Percentiles rank a stretch among this genome's conserved stretches.
These are phyloP conservation scores for Pavo muticus DNA, from an alignment of 2,113 vertebrate species.

Conservation along the genomic window DNA sequence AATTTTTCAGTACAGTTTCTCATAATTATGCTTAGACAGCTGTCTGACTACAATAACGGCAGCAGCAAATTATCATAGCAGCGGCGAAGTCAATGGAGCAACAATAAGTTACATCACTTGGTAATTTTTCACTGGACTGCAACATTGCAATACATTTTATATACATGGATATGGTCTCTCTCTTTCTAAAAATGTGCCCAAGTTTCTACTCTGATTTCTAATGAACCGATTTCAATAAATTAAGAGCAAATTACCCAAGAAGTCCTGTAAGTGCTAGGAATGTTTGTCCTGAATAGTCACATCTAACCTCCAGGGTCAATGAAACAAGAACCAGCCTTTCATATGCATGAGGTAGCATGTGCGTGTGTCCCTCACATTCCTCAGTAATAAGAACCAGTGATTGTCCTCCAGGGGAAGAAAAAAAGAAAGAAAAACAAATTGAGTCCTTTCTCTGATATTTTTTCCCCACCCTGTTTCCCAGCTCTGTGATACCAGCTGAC, in stretches of 20 bases:
- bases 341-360: constrained; percentile 52
- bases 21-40: background rate
- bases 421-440: background rate
- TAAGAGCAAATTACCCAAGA: background rate
- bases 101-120: background rate
- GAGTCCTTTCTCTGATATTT: background rate
- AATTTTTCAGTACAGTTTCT: background rate
- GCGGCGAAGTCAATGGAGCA: background rate
- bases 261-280: background rate
- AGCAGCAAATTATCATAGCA: background rate
- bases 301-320: constrained; percentile 41
- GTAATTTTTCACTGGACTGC: background rate
- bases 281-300: constrained; percentile 28
- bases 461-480: background rate
- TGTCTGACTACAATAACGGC: background rate
- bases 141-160: background rate
- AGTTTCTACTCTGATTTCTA: background rate
- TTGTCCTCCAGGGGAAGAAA: background rate
- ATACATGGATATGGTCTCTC: background rate
- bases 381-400: constrained; percentile 71
- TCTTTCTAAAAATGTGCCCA: background rate
- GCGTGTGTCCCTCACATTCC: constrained; percentile 63
- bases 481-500: background rate
- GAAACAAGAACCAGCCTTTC: constrained; percentile 31
- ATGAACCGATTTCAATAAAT: background rate